A percentile compares a stretch with the other conserved stretches of the same genome.
Conservation (phyloP, 2,113 vertebrate species). For the Pterophyllum scalare region DNA sequence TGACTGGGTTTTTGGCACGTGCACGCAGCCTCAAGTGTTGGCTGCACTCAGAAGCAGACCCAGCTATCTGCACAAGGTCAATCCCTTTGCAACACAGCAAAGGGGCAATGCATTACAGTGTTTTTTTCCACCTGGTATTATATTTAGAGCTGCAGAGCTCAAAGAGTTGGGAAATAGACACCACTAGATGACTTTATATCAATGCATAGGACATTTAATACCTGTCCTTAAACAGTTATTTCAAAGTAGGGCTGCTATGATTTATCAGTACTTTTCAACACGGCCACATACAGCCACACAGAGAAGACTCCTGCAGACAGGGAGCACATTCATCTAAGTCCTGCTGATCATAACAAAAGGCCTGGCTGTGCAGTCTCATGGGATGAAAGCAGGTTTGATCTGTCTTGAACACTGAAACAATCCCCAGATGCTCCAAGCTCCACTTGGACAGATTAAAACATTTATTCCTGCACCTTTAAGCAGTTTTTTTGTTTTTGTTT, state of each 20-base stretch:
- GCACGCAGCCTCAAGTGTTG: neutral
- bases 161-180: slow-evolving; percentile 39
- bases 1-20: neutral
- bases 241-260: neutral
- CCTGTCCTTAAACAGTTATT: neutral
- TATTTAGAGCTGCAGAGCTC: slow-evolving; percentile 54
- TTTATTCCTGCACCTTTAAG: slow-evolving; percentile 35
- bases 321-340: slow-evolving; percentile 12
- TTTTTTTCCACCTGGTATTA: slow-evolving; percentile 31
- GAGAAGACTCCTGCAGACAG: neutral
- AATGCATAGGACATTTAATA: slow-evolving; percentile 27
- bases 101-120: slow-evolving; percentile 1
- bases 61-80: slow-evolving; percentile 33
- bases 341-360: slow-evolving; percentile 35
- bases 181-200: slow-evolving; percentile 25
- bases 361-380: slow-evolving; percentile 12
- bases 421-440: neutral
- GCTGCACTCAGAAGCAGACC: neutral
- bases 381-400: slow-evolving; percentile 26
- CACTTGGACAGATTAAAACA: slow-evolving; percentile 23
- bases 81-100: slow-evolving; percentile 4
- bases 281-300: neutral
- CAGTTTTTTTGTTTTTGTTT: neutral
- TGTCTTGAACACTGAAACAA: slow-evolving; percentile 17
- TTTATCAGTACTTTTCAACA: neutral